A percentile compares a stretch with the other conserved stretches of the same genome.
phyloP scores from a whole-genome alignment of 2,888 invertebrate species.

The Sarcophaga subvicina region DNA sequence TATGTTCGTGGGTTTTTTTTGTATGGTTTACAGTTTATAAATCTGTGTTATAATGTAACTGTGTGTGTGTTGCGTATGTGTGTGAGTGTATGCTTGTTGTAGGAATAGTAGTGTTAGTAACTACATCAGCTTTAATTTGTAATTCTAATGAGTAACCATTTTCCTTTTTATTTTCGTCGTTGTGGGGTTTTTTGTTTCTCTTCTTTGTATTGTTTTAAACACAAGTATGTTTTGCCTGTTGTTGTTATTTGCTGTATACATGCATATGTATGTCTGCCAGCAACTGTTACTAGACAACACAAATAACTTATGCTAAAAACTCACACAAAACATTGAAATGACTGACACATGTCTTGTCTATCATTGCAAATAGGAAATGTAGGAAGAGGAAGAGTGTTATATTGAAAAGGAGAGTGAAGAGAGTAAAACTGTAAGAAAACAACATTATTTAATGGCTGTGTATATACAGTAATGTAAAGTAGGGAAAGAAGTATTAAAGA shows the following conservation, averaged over 20 bases:
- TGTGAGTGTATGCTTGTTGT: not conserved
- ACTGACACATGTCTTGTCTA: constrained; percentile 63
- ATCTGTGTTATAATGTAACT: not conserved
- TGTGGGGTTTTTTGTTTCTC: constrained; percentile 1
- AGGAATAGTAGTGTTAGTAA: no score
- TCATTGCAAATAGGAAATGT: not conserved
- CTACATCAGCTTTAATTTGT: constrained; percentile 40
- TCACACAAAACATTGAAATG: constrained; percentile 33
- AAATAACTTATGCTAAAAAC: constrained; percentile 58
- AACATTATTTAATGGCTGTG: no score
- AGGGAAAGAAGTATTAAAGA: no score
- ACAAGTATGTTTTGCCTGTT: constrained; percentile 28
- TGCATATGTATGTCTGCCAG: not conserved
- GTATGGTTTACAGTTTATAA: no score
- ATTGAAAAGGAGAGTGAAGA: no score
- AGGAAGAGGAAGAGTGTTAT: no score
- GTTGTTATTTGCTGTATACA: not conserved
- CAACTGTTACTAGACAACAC: constrained; percentile 46
- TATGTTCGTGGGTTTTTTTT: no score
- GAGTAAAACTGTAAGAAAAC: no score
- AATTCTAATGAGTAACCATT: constrained; percentile 58
- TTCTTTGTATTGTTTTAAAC: constrained; percentile 20
- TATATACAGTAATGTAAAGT: no score
- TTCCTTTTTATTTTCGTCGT: not conserved
- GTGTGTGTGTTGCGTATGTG: not conserved